Percentiles rank a stretch among this genome's conserved stretches.
Evolutionary conservation across 2,888 invertebrate species (phyloP).

Genomic region (Drosophila helvetica): DNA sequence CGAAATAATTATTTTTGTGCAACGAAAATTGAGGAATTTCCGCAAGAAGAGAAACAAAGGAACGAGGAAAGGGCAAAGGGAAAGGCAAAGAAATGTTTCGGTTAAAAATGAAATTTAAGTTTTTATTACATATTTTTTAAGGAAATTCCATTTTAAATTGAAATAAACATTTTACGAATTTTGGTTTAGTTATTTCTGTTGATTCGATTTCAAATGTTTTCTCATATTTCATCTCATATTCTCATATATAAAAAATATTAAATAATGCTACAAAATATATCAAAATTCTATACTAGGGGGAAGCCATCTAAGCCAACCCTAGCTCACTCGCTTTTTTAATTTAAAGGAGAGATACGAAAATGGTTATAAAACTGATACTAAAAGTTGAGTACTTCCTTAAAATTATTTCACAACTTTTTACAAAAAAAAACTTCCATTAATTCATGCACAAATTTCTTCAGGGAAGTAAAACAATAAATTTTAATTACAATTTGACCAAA

Average conservation of each 20-base stretch:
- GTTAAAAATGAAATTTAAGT: not conserved
- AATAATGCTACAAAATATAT: no score
- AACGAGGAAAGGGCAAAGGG: not conserved
- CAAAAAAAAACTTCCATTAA: no score
- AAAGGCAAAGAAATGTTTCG: constrained; percentile 10
- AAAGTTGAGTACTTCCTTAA: no score
- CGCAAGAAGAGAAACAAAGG: constrained; percentile 9
- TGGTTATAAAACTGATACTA: no score
- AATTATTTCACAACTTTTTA: no score
- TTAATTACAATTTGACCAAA: not conserved
- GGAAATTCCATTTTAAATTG: not conserved
- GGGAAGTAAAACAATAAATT: not conserved
- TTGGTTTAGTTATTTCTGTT: not conserved
- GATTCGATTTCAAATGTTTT: not conserved
- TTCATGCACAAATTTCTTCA: not conserved
- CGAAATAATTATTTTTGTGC: constrained; percentile 47
- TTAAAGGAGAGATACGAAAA: no score
- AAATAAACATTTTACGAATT: not conserved
- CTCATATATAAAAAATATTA: no score
- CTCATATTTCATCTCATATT: no score
- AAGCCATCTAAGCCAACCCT: no score
- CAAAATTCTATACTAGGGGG: no score
- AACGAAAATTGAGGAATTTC: constrained; percentile 33
- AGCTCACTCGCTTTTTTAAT: no score
- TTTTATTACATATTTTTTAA: not conserved